Evolutionary conservation across 1,140 invertebrate species (phyloP), one percentile per base, ranked within the genome.

Genomic region (Aporrectodea caliginosa): DNA sequence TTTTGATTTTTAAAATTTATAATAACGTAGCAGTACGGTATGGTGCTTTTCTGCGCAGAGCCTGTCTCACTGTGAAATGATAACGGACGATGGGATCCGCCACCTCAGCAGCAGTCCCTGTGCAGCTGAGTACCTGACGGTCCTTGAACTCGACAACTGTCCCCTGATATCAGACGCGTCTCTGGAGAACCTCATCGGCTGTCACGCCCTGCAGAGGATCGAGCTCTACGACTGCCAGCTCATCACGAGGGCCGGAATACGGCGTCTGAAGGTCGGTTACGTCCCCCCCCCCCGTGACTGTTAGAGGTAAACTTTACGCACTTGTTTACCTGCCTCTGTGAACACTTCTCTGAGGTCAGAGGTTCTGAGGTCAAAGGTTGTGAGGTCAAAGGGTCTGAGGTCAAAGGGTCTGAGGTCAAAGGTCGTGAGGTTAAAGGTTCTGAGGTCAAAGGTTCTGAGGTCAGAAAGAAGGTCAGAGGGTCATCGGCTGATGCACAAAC

Each of bases 201-300:
- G 97, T 89, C 94, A 96, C 89, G 95, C 95, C 89, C 91, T 99
- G 80, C 94, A 98, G 88, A 91, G 97, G 74, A 96, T 99, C 84
- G 98, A 99, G 89, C 90, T 99, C 69, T 99, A 98, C 88, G 98
- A 99, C 90, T 99, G 98, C 90, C 98, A 99, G 90, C 92, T 98
- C 79, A 98, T 99, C 83, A 98, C 96, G 16, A 92, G 96, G 88
- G 93, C 94, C 86, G 98, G 96, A 82, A 99, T 99, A 88, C 92
- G 95, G 85, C 93, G 95, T 90, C 92, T 99, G 81, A 92, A 95
- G 91, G 97, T 98, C 90, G 84, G 86, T 85, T 33, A 32, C 81
- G 14, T 73, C 78, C 31, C 6, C 22, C 22, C 43, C 6, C 22
- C 22, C 22, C 43, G 22, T 58, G 43, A 12, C 6, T 12, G 43